Base-by-base conservation (phyloP, 2,797 vertebrate genomes). In the Betta splendens region DNA sequence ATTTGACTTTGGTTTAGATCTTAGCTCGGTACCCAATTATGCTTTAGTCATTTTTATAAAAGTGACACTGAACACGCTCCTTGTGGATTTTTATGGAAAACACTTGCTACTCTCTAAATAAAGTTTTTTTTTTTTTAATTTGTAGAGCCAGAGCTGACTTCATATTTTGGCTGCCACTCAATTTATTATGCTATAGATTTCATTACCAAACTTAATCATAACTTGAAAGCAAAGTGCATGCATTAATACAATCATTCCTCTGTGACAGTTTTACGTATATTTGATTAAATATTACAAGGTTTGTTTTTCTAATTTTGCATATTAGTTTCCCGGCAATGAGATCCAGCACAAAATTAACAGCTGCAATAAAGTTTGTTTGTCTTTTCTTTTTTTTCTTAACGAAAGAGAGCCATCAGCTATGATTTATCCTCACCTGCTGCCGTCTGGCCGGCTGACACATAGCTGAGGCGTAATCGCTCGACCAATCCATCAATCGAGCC, bases 241-340 rank as follows among this genome's bases (percentile, higher is more conserved):
- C 89, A 92, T 94, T 87, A 89, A 95, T 95, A 92, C 92, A 94
- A 94, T 92, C 87, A 89, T 86, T n/a, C 69, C 72, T 69, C 60
- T 69, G 33, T 46, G 93, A 94, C 93, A 94, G 91, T 85, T 97
- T 96, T 94, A 96, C 91, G 91, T 87, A 79, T 92, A 87, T 93
- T 93, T 96, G 94, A 96, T 96, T 91, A 95, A 95, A 92, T 91
- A 93, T 94, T 92, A 93, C 90, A 89, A 92, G 92, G 92, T 93
- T 93, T 94, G 92, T 89, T 96, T 95, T 94, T 89, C 79, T 91
- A 87, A 94, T 94, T 94, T 94, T 93, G 92, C 93, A 95, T 95
- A 95, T 95, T 94, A 93, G 93, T 93, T 92, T 89, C 88, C 88
- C 63, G 47, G 12, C 77, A 55, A 83, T 85, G 84, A 88, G 87